These are phyloP conservation scores for Cephus spinipes DNA, from an alignment of 2,888 invertebrate species.

Conservation along the genomic window DNA sequence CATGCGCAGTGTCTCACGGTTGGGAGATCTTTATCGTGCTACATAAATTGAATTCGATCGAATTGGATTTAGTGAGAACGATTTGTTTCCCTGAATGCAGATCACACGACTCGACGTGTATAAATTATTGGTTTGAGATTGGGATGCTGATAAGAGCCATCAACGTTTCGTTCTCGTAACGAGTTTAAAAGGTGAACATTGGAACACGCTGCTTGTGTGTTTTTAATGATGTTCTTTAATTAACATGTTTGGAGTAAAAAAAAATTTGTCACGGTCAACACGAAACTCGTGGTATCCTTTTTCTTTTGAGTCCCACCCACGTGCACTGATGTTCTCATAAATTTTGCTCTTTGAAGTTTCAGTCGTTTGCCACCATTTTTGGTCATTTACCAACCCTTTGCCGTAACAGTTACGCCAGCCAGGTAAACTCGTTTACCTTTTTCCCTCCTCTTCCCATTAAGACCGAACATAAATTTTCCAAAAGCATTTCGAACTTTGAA, in stretches of 20 bases:
- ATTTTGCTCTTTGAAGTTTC: neutral
- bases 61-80: conserved; percentile 18
- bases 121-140: conserved; percentile 13
- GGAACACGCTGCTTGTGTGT: neutral
- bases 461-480: neutral
- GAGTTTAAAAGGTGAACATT: neutral
- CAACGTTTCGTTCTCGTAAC: neutral
- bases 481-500: neutral
- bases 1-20: neutral
- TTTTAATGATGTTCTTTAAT: conserved; percentile 1
- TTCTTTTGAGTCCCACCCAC: neutral
- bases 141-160: conserved; percentile 13
- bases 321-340: neutral
- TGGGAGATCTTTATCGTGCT: conserved; percentile 1
- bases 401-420: neutral
- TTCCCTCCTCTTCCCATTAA: neutral
- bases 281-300: neutral
- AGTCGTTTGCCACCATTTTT: conserved; percentile 1
- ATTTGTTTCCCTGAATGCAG: conserved; percentile 20
- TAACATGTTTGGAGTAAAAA: conserved; percentile 18
- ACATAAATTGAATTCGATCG: conserved; percentile 14
- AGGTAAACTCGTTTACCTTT: neutral
- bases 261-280: neutral
- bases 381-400: conserved; percentile 2
- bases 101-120: conserved; percentile 11